phyloP scores from a whole-genome alignment of 2,113 vertebrate species.

The Polypterus bichir region DNA sequence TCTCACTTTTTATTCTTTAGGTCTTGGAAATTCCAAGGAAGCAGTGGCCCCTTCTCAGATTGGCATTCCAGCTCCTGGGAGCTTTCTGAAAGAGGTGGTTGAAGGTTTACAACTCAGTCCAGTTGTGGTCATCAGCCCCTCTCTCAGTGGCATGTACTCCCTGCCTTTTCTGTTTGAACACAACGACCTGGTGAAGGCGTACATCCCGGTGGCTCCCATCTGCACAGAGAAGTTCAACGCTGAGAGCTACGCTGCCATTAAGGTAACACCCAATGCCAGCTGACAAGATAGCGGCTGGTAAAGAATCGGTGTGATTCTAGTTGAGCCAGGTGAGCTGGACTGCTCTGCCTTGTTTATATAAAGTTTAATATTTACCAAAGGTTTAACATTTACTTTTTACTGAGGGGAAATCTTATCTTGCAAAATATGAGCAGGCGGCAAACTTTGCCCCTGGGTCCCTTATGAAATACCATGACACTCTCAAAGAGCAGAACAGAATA shows the following conservation, averaged over 20 bases:
- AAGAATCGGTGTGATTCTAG: neutral
- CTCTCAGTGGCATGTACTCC: conserved; percentile 91
- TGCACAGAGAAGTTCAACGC: conserved; percentile 76
- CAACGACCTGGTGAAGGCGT: conserved; percentile 59
- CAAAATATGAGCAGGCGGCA: too few species aligned
- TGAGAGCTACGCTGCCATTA: conserved; percentile 59
- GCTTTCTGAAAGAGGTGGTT: conserved; percentile 64
- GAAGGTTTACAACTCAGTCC: conserved; percentile 55
- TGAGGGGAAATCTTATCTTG: too few species aligned
- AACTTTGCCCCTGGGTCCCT: too few species aligned
- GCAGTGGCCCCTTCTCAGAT: conserved; percentile 50
- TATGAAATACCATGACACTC: too few species aligned
- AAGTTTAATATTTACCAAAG: too few species aligned
- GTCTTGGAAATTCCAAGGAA: conserved; percentile 66
- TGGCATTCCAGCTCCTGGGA: conserved; percentile 58
- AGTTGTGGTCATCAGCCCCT: conserved; percentile 79
- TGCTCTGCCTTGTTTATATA: too few species aligned
- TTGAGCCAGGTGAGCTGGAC: neutral
- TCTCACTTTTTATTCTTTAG: too few species aligned
- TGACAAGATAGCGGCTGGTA: neutral
- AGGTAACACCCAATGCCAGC: too few species aligned
- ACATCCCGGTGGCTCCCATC: conserved; percentile 84
- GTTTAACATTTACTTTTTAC: too few species aligned
- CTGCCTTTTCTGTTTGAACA: conserved; percentile 76
- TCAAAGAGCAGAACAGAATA: too few species aligned